phyloP scores from a whole-genome alignment of 2,797 vertebrate species.

The Rallus crepitans region DNA sequence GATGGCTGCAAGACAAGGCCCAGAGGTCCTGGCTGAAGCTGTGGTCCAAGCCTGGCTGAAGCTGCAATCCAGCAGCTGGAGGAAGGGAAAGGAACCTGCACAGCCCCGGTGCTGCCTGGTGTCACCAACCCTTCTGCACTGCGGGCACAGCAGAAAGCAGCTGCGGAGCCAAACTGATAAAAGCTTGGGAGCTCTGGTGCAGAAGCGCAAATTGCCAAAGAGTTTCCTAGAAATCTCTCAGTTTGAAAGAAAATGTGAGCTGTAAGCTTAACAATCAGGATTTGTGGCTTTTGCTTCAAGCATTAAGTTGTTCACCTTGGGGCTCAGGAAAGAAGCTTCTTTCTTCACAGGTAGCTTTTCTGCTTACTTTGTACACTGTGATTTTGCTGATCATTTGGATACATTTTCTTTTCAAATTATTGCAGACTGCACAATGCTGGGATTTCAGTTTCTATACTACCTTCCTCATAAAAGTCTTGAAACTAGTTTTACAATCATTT shows the following conservation, averaged over 20 bases:
- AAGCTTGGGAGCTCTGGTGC: not conserved
- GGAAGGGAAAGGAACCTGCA: not conserved
- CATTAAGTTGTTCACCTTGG: not conserved
- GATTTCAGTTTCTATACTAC: not conserved
- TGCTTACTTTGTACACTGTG: not conserved
- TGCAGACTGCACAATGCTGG: not conserved
- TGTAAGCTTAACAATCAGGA: not conserved
- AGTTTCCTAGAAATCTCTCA: not conserved
- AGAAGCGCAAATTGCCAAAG: not conserved
- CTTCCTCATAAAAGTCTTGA: not conserved
- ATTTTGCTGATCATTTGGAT: not conserved
- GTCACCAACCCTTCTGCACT: not conserved
- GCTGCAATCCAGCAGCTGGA: not conserved
- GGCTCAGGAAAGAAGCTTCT: not conserved
- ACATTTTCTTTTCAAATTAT: not conserved
- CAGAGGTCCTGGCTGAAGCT: not conserved
- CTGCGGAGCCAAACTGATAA: accelerated
- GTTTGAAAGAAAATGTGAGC: accelerated
- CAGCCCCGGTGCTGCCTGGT: not conserved
- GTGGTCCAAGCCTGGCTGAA: not conserved
- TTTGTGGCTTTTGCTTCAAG: not conserved
- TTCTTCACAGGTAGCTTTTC: not conserved
- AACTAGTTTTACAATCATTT: not conserved
- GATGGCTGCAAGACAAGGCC: accelerated
- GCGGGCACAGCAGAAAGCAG: accelerated